A percentile compares a stretch with the other conserved stretches of the same genome.
phyloP scores from a whole-genome alignment of 2,113 vertebrate genomes.

The Phalacrocorax pelagicus region DNA sequence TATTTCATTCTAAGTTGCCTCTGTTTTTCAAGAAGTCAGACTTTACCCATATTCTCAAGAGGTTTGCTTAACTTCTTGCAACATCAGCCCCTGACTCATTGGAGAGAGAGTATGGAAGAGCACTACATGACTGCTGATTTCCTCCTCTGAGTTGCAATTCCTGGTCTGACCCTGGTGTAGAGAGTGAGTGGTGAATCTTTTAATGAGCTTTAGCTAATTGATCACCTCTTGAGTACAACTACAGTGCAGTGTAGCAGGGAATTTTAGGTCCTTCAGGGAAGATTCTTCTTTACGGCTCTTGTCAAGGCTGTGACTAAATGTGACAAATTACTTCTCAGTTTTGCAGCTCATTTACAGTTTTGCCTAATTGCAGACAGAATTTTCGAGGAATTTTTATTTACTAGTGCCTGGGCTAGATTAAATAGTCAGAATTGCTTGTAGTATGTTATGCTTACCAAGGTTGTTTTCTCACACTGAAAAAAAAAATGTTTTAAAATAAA shows the following conservation, averaged over 20 bases:
- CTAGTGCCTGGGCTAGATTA: background rate
- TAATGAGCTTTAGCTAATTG: background rate
- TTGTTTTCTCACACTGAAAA: background rate
- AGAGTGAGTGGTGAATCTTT: background rate
- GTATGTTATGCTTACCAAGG: background rate
- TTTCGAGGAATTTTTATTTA: background rate
- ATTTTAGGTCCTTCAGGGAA: background rate
- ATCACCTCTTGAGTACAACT: background rate
- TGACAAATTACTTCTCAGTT: background rate
- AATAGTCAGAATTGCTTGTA: background rate
- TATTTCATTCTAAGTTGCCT: background rate
- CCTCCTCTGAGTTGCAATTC: background rate
- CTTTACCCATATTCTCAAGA: background rate
- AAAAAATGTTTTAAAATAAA: background rate
- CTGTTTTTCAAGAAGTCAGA: background rate
- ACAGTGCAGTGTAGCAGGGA: background rate
- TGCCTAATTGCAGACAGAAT: background rate
- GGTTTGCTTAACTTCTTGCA: background rate
- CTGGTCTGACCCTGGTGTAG: background rate
- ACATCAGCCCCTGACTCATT: background rate
- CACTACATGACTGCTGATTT: background rate
- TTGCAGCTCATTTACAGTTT: background rate
- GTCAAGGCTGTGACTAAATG: background rate
- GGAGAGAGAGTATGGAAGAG: background rate
- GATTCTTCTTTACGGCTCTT: background rate